A percentile compares a stretch with the other conserved stretches of the same genome.
Conservation (phyloP, 2,113 vertebrate species). For the Pionites leucogaster region DNA sequence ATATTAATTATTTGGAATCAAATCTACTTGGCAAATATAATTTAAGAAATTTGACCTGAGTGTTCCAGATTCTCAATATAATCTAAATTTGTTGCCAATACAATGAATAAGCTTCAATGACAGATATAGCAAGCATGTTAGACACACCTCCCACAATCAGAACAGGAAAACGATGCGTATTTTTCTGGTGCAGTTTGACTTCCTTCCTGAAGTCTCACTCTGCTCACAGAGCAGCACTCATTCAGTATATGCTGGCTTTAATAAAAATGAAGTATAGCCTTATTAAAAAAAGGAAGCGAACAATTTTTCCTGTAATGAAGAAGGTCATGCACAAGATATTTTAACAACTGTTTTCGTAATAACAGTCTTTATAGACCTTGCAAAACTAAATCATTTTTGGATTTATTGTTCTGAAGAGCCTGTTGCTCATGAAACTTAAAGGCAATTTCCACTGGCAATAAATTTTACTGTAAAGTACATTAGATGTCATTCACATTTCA, state of each 20-base stretch:
- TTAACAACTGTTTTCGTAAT: constrained; percentile 1
- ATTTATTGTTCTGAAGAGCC: not conserved
- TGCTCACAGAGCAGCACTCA: not conserved
- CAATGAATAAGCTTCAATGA: not conserved
- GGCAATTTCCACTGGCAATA: not conserved
- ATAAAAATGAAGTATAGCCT: not conserved
- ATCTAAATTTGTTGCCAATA: not conserved
- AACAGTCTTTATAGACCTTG: not conserved
- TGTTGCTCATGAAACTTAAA: not conserved
- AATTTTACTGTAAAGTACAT: not conserved
- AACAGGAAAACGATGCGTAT: not conserved
- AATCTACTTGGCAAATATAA: not conserved
- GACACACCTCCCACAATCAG: not conserved
- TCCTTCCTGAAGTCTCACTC: not conserved
- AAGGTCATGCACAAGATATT: not conserved
- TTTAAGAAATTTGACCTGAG: not conserved
- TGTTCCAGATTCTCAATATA: not conserved
- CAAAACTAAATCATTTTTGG: not conserved
- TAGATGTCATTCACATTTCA: not conserved
- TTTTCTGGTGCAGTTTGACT: not conserved
- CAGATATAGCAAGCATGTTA: not conserved
- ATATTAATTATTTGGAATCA: not conserved
- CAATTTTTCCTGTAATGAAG: not conserved
- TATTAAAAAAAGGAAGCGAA: not conserved
- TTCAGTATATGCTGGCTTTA: not conserved